Percentiles rank a stretch among this genome's conserved stretches.
These are phyloP conservation scores for Ormyrus pomaceus DNA, from an alignment of 2,888 invertebrate species.

Conservation along the genomic window DNA sequence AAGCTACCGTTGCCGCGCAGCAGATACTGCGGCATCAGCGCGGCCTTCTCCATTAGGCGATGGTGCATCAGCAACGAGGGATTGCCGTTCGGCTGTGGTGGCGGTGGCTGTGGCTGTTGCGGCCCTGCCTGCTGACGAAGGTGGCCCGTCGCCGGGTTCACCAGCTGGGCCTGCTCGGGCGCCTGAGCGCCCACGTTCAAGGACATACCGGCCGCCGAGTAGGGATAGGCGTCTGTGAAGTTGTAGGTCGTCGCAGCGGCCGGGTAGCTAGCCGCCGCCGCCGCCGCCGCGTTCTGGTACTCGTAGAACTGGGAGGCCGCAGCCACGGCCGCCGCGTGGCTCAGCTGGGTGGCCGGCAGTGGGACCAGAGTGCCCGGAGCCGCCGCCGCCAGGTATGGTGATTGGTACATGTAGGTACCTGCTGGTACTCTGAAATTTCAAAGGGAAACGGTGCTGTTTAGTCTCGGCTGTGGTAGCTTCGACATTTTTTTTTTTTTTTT, in stretches of 20 bases:
- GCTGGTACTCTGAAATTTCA: constrained; percentile 82
- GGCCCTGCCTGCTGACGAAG: constrained; percentile 57
- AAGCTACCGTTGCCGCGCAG: constrained; percentile 73
- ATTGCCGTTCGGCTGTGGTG: constrained; percentile 60
- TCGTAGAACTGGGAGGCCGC: constrained; percentile 90
- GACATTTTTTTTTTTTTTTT: constrained; percentile 11
- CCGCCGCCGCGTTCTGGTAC: constrained; percentile 83
- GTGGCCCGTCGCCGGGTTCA: constrained; percentile 52
- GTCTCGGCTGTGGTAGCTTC: constrained; percentile 38
- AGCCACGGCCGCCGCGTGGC: constrained; percentile 86
- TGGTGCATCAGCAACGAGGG: constrained; percentile 67
- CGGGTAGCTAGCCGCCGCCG: constrained; percentile 84
- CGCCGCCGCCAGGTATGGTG: constrained; percentile 82
- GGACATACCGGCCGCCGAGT: constrained; percentile 69
- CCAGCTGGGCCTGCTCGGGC: constrained; percentile 57
- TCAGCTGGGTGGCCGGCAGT: constrained; percentile 79
- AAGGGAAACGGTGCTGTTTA: background rate
- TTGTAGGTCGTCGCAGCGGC: constrained; percentile 68
- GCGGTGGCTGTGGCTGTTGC: constrained; percentile 58
- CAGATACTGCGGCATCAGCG: constrained; percentile 71
- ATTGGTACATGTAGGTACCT: constrained; percentile 84
- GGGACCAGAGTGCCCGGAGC: constrained; percentile 83
- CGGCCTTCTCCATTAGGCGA: constrained; percentile 64
- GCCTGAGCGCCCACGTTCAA: constrained; percentile 52
- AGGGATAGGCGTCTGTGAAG: constrained; percentile 77